These are phyloP conservation scores for Brachycybe producta DNA, from an alignment of 2,888 invertebrate genomes.

Conservation along the genomic window DNA sequence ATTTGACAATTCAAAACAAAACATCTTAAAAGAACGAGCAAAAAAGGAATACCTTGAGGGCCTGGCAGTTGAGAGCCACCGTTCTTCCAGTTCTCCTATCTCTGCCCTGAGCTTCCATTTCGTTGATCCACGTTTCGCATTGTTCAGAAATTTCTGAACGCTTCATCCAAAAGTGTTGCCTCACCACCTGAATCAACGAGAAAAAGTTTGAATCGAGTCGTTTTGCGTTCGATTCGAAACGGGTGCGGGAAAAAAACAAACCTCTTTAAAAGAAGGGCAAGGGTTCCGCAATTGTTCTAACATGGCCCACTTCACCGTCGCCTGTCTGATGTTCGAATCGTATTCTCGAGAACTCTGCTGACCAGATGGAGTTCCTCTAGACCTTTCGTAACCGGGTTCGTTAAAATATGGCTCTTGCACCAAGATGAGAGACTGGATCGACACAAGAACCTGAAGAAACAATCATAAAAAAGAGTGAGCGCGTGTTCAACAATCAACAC, in stretches of 20 bases:
- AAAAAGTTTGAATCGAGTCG: no score
- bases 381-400: slow-evolving; percentile 85
- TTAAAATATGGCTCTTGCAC: slow-evolving; percentile 90
- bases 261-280: slow-evolving; percentile 81
- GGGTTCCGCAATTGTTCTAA: slow-evolving; percentile 81
- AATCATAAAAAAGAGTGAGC: not conserved
- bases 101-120: slow-evolving; percentile 61
- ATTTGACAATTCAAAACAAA: not conserved
- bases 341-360: slow-evolving; percentile 83
- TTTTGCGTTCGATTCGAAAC: not conserved
- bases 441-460: slow-evolving; percentile 72
- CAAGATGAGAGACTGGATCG: slow-evolving; percentile 80
- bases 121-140: slow-evolving; percentile 78
- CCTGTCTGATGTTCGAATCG: slow-evolving; percentile 89
- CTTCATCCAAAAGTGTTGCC: slow-evolving; percentile 89
- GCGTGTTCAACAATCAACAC: not conserved
- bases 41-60: slow-evolving; percentile 38
- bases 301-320: slow-evolving; percentile 93
- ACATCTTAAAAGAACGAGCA: not conserved
- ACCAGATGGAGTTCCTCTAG: slow-evolving; percentile 71
- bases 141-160: slow-evolving; percentile 77
- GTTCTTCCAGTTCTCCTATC: slow-evolving; percentile 66
- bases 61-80: slow-evolving; percentile 56
- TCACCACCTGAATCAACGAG: slow-evolving; percentile 53
- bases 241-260: slow-evolving; percentile 31